Conservation (phyloP, 2,888 invertebrate genomes). For the Drosophila prostipennis region DNA sequence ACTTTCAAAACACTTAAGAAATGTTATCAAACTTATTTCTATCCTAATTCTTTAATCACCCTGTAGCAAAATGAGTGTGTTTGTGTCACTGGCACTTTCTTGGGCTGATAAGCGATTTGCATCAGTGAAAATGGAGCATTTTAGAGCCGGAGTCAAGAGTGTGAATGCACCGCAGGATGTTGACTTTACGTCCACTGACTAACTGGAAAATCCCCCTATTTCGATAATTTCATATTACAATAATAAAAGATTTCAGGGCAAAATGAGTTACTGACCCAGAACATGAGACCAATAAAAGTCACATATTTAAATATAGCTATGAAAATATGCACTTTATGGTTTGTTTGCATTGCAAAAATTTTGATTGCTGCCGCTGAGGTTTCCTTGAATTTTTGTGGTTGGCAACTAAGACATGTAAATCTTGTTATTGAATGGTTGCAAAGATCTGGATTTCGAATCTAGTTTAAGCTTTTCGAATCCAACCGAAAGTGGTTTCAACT, state of each 20-base stretch:
- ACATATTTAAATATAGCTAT: too few relatives aligned
- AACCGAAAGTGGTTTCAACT: conserved; percentile 74
- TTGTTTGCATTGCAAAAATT: conserved; percentile 25
- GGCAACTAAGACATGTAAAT: conserved; percentile 24
- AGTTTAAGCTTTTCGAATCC: conserved; percentile 58
- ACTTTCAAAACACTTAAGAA: too few relatives aligned
- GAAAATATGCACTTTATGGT: conserved; percentile 20
- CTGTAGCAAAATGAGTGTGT: conserved; percentile 30
- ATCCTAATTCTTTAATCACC: conserved; percentile 8
- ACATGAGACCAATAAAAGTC: not conserved
- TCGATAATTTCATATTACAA: conserved; percentile 37
- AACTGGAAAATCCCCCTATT: conserved; percentile 6
- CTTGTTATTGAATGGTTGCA: conserved; percentile 34
- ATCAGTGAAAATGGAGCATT: conserved; percentile 75
- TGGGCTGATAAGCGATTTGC: conserved; percentile 73
- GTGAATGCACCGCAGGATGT: conserved; percentile 82
- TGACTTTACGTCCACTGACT: conserved; percentile 62
- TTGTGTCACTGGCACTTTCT: conserved; percentile 53
- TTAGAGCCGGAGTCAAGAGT: conserved; percentile 54
- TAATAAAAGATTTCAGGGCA: not conserved
- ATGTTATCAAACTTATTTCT: too few relatives aligned
- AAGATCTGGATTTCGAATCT: conserved; percentile 42
- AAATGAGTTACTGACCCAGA: conserved; percentile 4
- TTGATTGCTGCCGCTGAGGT: conserved; percentile 18
- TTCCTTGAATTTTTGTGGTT: conserved; percentile 61